Percentiles rank a stretch among this genome's conserved stretches.
phyloP scores from a whole-genome alignment of 2,888 invertebrate genomes.

The Torymus texanus region DNA sequence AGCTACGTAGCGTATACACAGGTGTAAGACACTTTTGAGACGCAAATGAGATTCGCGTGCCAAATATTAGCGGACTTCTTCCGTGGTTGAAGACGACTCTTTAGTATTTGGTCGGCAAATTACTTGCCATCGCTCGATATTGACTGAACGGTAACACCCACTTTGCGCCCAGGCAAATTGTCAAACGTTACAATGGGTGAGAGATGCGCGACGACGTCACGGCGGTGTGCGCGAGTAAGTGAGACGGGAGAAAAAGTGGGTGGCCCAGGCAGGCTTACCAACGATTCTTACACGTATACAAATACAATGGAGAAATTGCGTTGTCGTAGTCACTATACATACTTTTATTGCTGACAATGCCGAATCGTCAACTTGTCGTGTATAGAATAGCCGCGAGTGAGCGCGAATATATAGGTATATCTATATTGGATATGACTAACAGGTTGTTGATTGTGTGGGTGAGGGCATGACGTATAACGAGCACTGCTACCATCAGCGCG shows the following conservation, averaged over 20 bases:
- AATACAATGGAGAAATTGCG: background rate
- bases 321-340: too few species aligned
- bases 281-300: slow-evolving; percentile 22
- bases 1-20: background rate
- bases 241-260: slow-evolving; percentile 1
- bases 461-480: too few species aligned
- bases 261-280: background rate
- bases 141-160: slow-evolving; percentile 49
- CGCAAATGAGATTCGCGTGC: background rate
- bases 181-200: slow-evolving; percentile 34
- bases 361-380: too few species aligned
- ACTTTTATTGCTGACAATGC: too few species aligned
- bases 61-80: background rate
- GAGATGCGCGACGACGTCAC: background rate
- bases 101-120: slow-evolving; percentile 6
- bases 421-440: too few species aligned
- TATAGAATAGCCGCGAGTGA: too few species aligned
- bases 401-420: too few species aligned
- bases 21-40: background rate
- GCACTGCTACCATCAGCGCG: too few species aligned
- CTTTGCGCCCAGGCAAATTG: slow-evolving; percentile 39
- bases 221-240: background rate
- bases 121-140: slow-evolving; percentile 1
- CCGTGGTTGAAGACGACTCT: background rate
- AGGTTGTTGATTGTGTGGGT: too few species aligned